Percentiles rank a stretch among this genome's conserved stretches.
These are phyloP conservation scores for Arctopsyche grandis DNA, from an alignment of 1,140 invertebrate species.

Conservation along the genomic window DNA sequence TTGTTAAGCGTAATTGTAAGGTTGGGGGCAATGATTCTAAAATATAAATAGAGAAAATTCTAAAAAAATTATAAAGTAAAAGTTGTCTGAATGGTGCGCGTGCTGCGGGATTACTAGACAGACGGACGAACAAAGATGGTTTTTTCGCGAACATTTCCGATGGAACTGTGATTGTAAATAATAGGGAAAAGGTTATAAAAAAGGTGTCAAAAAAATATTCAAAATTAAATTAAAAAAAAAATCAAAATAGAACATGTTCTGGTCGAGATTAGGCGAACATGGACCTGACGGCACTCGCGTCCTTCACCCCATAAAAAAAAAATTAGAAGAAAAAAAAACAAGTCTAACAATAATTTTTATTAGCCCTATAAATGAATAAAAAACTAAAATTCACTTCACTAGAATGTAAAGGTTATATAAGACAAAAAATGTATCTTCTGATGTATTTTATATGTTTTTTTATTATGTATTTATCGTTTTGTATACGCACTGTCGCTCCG, in stretches of 20 bases:
- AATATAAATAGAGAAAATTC: slow-evolving; percentile 55
- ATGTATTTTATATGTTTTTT: slow-evolving; percentile 34
- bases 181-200: slow-evolving; percentile 35
- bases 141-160: slow-evolving; percentile 32
- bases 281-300: slow-evolving; percentile 37
- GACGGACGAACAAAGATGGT: slow-evolving; percentile 18
- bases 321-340: slow-evolving; percentile 47
- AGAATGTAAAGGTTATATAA: slow-evolving; percentile 46
- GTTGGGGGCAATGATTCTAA: slow-evolving; percentile 55
- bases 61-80: slow-evolving; percentile 50
- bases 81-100: slow-evolving; percentile 47
- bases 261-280: slow-evolving; percentile 39
- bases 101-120: slow-evolving; percentile 37
- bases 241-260: slow-evolving; percentile 42
- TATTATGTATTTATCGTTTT: slow-evolving; percentile 15
- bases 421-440: slow-evolving; percentile 42
- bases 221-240: slow-evolving; percentile 16
- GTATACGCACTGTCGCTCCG: slow-evolving; percentile 28
- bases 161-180: slow-evolving; percentile 55
- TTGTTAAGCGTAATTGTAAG: slow-evolving; percentile 49
- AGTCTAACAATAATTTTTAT: slow-evolving; percentile 54
- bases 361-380: slow-evolving; percentile 48
- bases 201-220: neutral
- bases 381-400: slow-evolving; percentile 46
- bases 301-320: slow-evolving; percentile 37